Evolutionary conservation across 2,888 invertebrate species (phyloP).

Genomic region (Drosophila fulvimacula): DNA sequence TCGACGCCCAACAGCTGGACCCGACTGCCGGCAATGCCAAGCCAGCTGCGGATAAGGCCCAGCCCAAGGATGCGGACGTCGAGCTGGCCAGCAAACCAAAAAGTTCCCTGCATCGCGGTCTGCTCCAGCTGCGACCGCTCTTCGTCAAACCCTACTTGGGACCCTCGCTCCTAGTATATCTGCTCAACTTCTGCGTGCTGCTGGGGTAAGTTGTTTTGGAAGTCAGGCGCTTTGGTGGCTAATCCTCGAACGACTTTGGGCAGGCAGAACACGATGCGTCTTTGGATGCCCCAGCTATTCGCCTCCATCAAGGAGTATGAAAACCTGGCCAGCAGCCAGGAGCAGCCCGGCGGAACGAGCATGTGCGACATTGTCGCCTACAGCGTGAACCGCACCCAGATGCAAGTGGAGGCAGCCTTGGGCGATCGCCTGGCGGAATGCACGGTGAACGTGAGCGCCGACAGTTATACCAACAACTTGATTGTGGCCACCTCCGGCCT

Average conservation of each 20-base stretch:
- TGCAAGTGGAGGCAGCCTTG: slow-evolving; percentile 31
- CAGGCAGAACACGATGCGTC: slow-evolving; percentile 91
- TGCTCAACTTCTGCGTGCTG: slow-evolving; percentile 88
- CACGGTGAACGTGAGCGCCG: slow-evolving; percentile 85
- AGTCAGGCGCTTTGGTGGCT: not conserved
- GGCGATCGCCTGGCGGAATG: slow-evolving; percentile 28
- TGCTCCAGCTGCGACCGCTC: slow-evolving; percentile 88
- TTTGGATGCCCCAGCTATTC: slow-evolving; percentile 94
- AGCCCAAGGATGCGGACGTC: slow-evolving; percentile 20
- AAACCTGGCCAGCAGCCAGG: slow-evolving; percentile 66
- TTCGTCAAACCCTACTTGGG: slow-evolving; percentile 87
- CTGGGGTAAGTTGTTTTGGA: slow-evolving; percentile 86
- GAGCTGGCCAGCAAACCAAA: slow-evolving; percentile 30
- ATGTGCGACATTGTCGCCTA: slow-evolving; percentile 78
- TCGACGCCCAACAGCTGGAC: slow-evolving; percentile 22
- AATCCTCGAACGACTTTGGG: slow-evolving; percentile 1
- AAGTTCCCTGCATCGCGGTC: slow-evolving; percentile 86
- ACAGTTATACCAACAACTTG: slow-evolving; percentile 89
- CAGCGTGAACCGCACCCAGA: slow-evolving; percentile 76
- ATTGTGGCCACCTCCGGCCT: slow-evolving; percentile 88
- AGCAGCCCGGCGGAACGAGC: slow-evolving; percentile 16
- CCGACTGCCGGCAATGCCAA: slow-evolving; percentile 3
- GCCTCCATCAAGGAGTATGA: slow-evolving; percentile 87
- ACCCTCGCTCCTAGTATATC: slow-evolving; percentile 87
- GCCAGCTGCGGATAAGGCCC: slow-evolving; percentile 4